phyloP scores from a whole-genome alignment of 2,888 invertebrate genomes.

The Aporophyla lueneburgensis region DNA sequence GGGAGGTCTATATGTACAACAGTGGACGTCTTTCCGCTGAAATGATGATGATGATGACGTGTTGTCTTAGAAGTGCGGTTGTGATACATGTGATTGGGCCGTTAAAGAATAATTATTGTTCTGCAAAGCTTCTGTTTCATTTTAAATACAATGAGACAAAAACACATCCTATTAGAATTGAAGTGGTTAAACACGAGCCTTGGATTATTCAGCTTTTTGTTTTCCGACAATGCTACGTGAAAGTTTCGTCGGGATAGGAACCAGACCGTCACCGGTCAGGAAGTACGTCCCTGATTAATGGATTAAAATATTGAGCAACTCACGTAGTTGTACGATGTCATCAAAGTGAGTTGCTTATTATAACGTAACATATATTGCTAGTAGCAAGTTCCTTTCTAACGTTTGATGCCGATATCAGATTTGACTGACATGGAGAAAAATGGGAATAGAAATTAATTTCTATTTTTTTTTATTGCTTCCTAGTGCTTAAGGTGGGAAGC shows the following conservation, averaged over 20 bases:
- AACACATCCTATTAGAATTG: neutral
- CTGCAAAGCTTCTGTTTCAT: neutral
- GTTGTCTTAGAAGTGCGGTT: too few species aligned
- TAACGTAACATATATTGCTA: neutral
- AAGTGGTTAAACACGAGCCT: neutral
- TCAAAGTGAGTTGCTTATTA: neutral
- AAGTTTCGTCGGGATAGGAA: neutral
- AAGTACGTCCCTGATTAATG: constrained; percentile 1
- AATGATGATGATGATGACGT: too few species aligned
- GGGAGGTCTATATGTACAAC: too few species aligned
- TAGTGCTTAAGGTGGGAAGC: too few species aligned
- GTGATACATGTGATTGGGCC: too few species aligned
- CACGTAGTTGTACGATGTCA: neutral
- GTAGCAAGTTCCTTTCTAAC: neutral
- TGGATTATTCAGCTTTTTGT: neutral
- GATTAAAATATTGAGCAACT: neutral
- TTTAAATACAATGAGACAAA: neutral
- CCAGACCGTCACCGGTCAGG: neutral
- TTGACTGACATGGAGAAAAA: too few species aligned
- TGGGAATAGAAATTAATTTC: too few species aligned
- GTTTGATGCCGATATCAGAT: neutral
- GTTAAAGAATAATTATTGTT: neutral
- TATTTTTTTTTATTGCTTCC: too few species aligned
- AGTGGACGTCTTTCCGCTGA: too few species aligned
- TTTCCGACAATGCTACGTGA: neutral